A percentile compares a stretch with the other conserved stretches of the same genome.
Conservation (phyloP, 2,113 vertebrate genomes). For the Stegastes partitus region DNA sequence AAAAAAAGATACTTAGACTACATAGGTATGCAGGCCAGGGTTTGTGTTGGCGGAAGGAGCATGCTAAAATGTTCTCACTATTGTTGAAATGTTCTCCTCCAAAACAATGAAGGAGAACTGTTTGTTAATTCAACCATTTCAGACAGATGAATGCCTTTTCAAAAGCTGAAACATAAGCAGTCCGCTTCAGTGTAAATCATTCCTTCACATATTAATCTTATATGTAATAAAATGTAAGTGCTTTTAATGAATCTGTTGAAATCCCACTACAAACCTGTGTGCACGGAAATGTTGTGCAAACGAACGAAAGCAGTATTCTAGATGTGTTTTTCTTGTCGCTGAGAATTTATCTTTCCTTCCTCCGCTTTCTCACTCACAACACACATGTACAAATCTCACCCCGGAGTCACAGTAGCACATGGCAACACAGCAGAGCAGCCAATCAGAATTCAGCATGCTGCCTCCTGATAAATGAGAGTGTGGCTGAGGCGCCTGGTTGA, state of each 20-base stretch:
- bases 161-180: neutral
- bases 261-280: neutral
- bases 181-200: neutral
- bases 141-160: neutral
- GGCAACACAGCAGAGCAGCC: slow-evolving; percentile 65
- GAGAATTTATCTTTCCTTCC: slow-evolving; percentile 15
- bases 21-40: too few relatives aligned
- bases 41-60: too few relatives aligned
- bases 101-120: neutral
- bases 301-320: neutral
- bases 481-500: slow-evolving; percentile 50
- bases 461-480: slow-evolving; percentile 63
- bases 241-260: neutral
- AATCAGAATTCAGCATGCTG: slow-evolving; percentile 63
- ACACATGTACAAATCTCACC: slow-evolving; percentile 22
- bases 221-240: neutral
- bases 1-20: neutral
- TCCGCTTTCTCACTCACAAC: slow-evolving; percentile 15
- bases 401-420: slow-evolving; percentile 59
- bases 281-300: neutral
- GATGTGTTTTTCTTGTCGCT: slow-evolving; percentile 20
- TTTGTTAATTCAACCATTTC: neutral
- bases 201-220: too few relatives aligned
- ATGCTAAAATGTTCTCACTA: too few relatives aligned
- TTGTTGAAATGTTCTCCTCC: neutral